Base-by-base conservation (phyloP, 2,113 vertebrate genomes). In the Sinocyclocheilus maitianheensis region DNA sequence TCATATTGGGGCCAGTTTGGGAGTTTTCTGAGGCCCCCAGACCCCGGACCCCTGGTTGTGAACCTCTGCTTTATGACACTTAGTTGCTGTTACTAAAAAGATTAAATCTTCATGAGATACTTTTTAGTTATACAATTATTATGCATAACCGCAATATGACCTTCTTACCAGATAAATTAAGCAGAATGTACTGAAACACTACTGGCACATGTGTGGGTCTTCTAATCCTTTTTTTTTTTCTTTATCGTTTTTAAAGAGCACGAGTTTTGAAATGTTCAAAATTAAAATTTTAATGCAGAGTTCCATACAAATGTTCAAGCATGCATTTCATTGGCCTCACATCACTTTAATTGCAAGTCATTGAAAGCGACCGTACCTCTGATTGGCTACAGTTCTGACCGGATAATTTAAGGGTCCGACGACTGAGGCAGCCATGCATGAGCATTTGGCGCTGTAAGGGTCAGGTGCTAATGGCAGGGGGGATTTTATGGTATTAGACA, bases 391-490 rank as follows among this genome's bases (percentile, higher is more conserved):
- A 72, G 40, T 18, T 71, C 48, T 83, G 30, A 48, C 34, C 65
- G 16, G 48, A 46, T 79, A 63, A 79, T 71, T 69, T 79, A 79
- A 79, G 5, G 76, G 26, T 80, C 76, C 11, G 76, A 7, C 69
- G 65, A 58, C 62, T 46, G 83, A 72, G 8, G 14, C 67, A 72
- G 67, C 16, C 22, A 20, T 79, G 85, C 76, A 48, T 58, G 51
- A 77, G 81, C 18, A 24, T 79, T 53, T 81, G 84, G 87, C 71
- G 43, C 90, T 89, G 84, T 88, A 81, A 83, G 89, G 89, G 89
- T 92, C 91, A 91, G 90, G 84, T 88, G 85, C 77, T 91, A 90
- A 92, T 89, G 92, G 87, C 84, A 85, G 86, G 5, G 86, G 91
- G 87, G 89, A 92, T 92, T 89, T 93, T 84, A 18, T 87, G 88